These are phyloP conservation scores for Saxidomus purpurata DNA, from an alignment of 1,140 invertebrate species.

Conservation along the genomic window DNA sequence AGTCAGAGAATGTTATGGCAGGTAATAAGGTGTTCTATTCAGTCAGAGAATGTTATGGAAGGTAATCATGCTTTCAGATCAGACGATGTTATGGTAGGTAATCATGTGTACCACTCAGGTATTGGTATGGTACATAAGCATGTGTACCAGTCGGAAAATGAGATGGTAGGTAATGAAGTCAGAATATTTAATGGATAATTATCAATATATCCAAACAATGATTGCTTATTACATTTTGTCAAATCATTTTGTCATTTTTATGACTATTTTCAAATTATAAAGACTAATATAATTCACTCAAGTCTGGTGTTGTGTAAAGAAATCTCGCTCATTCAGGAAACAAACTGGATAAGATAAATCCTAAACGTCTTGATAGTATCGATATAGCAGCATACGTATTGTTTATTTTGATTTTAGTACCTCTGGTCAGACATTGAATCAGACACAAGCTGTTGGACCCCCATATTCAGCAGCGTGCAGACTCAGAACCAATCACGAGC, in stretches of 20 bases:
- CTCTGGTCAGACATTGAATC: neutral
- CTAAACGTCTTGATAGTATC: too few species aligned
- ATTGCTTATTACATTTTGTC: neutral
- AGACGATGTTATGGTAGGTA: too few species aligned
- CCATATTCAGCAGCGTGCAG: neutral
- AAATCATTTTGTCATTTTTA: neutral
- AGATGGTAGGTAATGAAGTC: neutral
- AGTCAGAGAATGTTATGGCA: neutral
- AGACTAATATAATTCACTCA: neutral
- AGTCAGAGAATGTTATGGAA: too few species aligned
- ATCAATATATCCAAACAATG: too few species aligned
- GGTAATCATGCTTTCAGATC: too few species aligned
- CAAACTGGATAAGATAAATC: too few species aligned
- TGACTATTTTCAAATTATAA: neutral
- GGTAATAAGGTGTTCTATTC: too few species aligned
- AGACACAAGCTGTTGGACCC: neutral
- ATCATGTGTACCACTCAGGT: neutral
- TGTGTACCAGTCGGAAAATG: neutral
- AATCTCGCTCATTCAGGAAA: too few species aligned
- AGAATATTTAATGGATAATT: too few species aligned
- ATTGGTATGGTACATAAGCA: neutral
- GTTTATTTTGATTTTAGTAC: conserved; percentile 18
- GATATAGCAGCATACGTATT: too few species aligned
- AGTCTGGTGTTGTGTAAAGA: neutral
- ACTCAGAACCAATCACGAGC: neutral